Base-by-base conservation (phyloP, 2,797 vertebrate species). In the Pseudochirops corinnae region DNA sequence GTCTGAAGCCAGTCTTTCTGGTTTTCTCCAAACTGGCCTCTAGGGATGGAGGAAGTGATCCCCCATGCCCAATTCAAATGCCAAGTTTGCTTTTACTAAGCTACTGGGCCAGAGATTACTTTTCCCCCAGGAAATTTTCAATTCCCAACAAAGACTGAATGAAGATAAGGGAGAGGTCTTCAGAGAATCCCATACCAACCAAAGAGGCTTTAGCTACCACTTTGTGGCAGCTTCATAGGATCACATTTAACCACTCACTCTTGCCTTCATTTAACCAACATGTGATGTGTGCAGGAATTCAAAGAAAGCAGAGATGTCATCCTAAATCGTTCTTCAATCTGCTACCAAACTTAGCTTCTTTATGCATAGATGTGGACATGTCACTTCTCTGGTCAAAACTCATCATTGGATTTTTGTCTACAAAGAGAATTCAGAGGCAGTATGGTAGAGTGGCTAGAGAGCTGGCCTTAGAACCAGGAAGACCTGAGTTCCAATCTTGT, bases 131-230 rank as follows among this genome's bases (percentile, higher is more conserved):
- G 21, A 87, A 21, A 28, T 87, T 87, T 87, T 87, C 24, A 26
- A 87, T 87, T 50, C 39, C 39, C 74, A 46, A 21, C 0, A 87
- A 87, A 46, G 74, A 87, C 16, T 5, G 55, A 74, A 82, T 16
- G 52, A 87, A 91, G 62, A 91, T 4, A 0, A 0, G 1, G 55
- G 91, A 0, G 24, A 46, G 1, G 0, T 60, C 18, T 0, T 87
- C 26, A 55, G 74, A 50, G 39, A 87, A 24, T 87, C 39, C 74
- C 74, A 50, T 4, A 28, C 74, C 39, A 26, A 46, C 24, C 74
- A 50, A 87, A 87, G 46, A 87, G 18, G 39, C 39, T 28, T 87
- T 50, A 87, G 39, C 24, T 87, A 4, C 39, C 39, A 50, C 2
- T 24, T 9, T 46, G 67, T 82, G n/a, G n/a, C n/a, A 82, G n/a